Conservation (phyloP, 2,797 vertebrate species). For the Chiroxiphia lanceolata region DNA sequence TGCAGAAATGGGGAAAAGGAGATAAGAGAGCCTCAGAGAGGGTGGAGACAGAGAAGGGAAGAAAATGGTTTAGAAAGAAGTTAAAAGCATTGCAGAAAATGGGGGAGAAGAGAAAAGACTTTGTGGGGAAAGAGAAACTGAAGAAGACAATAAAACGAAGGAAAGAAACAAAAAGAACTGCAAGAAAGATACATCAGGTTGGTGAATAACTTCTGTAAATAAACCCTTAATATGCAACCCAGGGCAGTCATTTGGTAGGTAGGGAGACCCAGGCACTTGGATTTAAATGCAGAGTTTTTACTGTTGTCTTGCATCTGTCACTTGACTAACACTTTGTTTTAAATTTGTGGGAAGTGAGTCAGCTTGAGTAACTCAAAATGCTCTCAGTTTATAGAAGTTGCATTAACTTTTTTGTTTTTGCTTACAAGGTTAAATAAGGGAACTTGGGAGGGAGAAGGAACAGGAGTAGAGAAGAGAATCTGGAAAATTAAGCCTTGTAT, state of each 20-base stretch:
- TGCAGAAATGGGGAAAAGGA: background rate
- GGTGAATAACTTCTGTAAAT: background rate
- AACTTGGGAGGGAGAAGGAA: background rate
- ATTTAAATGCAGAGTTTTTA: background rate
- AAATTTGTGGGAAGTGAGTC: background rate
- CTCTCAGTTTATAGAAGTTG: background rate
- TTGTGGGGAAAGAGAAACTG: slow-evolving; percentile 6
- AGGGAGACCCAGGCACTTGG: background rate
- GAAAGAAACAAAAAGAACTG: slow-evolving; percentile 21
- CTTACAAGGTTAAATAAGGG: background rate
- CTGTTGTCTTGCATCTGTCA: background rate
- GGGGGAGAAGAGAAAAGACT: slow-evolving; percentile 36
- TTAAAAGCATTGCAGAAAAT: background rate
- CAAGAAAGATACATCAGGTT: background rate
- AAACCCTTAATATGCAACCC: background rate
- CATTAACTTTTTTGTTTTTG: background rate
- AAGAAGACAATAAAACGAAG: slow-evolving; percentile 26
- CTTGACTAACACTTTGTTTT: background rate
- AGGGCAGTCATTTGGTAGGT: background rate
- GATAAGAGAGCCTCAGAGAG: background rate
- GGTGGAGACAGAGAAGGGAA: background rate
- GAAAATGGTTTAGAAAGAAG: background rate
- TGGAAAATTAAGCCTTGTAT: background rate
- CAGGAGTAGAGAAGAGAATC: background rate
- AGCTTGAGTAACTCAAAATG: background rate